Percentiles rank a stretch among this genome's conserved stretches.
Evolutionary conservation across 1,140 invertebrate genomes (phyloP).

Genomic region (Polypedilum vanderplanki): DNA sequence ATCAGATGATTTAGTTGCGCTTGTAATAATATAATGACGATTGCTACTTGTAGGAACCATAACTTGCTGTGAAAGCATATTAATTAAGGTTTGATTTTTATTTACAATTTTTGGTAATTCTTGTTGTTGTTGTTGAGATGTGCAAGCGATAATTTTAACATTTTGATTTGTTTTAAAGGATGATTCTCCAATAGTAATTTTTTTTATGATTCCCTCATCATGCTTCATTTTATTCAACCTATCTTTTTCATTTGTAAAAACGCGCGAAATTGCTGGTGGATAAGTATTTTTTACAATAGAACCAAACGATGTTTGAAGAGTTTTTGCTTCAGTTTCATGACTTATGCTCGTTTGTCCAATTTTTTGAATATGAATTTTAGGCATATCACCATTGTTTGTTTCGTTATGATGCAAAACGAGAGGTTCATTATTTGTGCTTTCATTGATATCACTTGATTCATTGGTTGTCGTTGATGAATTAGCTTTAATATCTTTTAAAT

Average conservation of each 20-base stretch:
- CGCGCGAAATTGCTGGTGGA: background rate
- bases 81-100: constrained; percentile 16
- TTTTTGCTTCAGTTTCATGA: background rate
- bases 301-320: background rate
- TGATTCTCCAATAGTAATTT: background rate
- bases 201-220: background rate
- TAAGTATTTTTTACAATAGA: constrained; percentile 3
- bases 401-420: background rate
- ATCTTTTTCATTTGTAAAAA: background rate
- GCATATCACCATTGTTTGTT: background rate
- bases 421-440: background rate
- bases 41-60: background rate
- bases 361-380: constrained; percentile 8
- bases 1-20: background rate
- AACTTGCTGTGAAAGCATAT: constrained; percentile 7
- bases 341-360: background rate
- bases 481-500: background rate
- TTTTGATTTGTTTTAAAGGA: background rate
- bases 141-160: background rate
- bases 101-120: background rate
- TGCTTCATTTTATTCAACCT: background rate
- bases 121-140: background rate
- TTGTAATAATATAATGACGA: constrained; percentile 23
- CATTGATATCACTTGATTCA: background rate
- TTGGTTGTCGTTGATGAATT: background rate